Conservation (phyloP, 2,888 invertebrate species). For the Eristalis pertinax region DNA sequence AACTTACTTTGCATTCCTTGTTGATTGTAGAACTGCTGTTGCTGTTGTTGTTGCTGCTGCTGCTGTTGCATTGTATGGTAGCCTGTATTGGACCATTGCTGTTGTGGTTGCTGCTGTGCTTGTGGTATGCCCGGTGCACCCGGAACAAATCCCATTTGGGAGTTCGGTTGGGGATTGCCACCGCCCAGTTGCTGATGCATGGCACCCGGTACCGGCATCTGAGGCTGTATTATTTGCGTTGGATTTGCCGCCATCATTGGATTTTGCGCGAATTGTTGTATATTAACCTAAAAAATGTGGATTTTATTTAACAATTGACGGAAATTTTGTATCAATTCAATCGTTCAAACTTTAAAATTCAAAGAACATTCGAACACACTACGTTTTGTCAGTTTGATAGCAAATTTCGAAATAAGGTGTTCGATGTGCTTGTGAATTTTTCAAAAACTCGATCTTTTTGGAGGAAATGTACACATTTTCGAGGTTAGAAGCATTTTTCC, state of each 20-base stretch:
- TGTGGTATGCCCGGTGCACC: conserved; percentile 81
- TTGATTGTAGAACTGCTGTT: conserved; percentile 78
- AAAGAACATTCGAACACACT: too few species aligned
- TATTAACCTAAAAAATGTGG: conserved; percentile 30
- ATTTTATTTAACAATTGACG: too few species aligned
- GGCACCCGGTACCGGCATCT: conserved; percentile 78
- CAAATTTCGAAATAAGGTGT: not conserved
- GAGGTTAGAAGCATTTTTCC: too few species aligned
- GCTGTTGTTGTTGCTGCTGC: conserved; percentile 75
- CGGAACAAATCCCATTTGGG: conserved; percentile 79
- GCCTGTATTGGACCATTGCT: conserved; percentile 79
- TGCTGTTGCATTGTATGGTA: conserved; percentile 78
- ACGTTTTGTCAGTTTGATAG: not conserved
- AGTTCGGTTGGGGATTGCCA: conserved; percentile 77
- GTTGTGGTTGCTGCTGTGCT: conserved; percentile 81
- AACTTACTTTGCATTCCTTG: conserved; percentile 79
- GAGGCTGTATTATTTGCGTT: conserved; percentile 79
- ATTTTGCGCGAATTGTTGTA: conserved; percentile 80
- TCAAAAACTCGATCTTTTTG: not conserved
- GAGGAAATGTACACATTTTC: too few species aligned
- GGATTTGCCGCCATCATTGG: conserved; percentile 79
- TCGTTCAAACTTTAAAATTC: not conserved
- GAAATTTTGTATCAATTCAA: not conserved
- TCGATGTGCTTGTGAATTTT: not conserved
- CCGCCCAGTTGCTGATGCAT: conserved; percentile 79